Evolutionary conservation across 2,113 vertebrate species (phyloP).

Genomic region (Clarias magur): DNA sequence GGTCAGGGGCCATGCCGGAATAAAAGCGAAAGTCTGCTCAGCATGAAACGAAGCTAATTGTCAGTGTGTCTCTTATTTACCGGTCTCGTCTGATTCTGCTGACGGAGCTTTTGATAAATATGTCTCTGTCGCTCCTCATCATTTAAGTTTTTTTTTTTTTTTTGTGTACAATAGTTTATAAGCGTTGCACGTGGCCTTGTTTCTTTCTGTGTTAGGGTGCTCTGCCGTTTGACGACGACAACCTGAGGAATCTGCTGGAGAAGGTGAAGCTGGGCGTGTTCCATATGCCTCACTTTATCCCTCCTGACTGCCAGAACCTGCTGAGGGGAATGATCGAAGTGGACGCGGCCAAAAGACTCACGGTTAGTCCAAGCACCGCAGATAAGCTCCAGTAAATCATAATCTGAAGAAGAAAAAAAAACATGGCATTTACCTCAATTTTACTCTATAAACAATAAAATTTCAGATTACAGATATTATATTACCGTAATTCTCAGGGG

Average conservation of each 20-base stretch:
- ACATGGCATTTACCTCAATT: background rate
- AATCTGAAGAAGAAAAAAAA: background rate
- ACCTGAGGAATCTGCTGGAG: constrained; percentile 83
- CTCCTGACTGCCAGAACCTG: constrained; percentile 92
- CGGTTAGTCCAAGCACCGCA: constrained; percentile 72
- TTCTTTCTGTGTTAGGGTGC: constrained; percentile 67
- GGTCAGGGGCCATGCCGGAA: constrained; percentile 31
- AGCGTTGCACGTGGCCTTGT: background rate
- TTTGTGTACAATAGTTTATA: background rate
- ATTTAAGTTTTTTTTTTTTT: background rate
- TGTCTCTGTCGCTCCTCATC: background rate
- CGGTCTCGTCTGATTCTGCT: background rate
- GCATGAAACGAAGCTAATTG: constrained; percentile 43
- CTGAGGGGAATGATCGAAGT: constrained; percentile 94
- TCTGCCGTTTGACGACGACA: constrained; percentile 87
- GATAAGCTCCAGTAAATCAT: background rate
- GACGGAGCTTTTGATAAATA: background rate
- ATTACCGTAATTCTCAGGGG: background rate
- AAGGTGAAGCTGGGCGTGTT: constrained; percentile 87
- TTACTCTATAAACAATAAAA: background rate
- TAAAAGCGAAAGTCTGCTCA: constrained; percentile 49
- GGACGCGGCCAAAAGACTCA: constrained; percentile 89
- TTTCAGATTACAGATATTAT: background rate
- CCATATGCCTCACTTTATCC: constrained; percentile 95
- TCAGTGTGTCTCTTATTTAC: background rate